Evolutionary conservation across 2,888 invertebrate species (phyloP).

Genomic region (Drosophila kokeensis): DNA sequence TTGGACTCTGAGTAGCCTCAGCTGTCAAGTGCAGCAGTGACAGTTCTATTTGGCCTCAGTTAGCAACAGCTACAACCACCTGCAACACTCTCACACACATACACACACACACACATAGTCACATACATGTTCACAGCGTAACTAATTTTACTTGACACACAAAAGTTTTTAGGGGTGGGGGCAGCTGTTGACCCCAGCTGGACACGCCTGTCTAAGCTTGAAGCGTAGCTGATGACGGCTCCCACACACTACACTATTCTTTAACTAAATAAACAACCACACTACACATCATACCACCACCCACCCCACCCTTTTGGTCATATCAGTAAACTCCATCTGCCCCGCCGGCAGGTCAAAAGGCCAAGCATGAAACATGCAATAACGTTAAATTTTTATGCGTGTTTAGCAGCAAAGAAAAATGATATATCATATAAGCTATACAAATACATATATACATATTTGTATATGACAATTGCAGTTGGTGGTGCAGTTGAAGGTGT

Average conservation of each 20-base stretch:
- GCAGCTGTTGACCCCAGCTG: not conserved
- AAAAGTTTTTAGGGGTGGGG: conserved; percentile 21
- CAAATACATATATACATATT: not conserved
- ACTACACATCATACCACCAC: conserved; percentile 18
- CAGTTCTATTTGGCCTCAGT: conserved; percentile 50
- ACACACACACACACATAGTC: conserved; percentile 6
- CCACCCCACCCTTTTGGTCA: conserved; percentile 17
- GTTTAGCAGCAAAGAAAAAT: conserved; percentile 31
- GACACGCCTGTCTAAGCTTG: conserved; percentile 44
- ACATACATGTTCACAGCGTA: conserved; percentile 47
- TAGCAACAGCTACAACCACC: conserved; percentile 58
- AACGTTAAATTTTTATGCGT: conserved; percentile 79
- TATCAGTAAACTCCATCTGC: conserved; percentile 65
- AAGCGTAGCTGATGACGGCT: conserved; percentile 52
- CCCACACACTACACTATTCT: conserved; percentile 23
- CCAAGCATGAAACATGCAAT: conserved; percentile 67
- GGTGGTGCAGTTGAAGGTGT: conserved; percentile 68
- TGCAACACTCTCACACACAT: conserved; percentile 38
- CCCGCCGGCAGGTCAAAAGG: conserved; percentile 59
- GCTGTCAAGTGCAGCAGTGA: conserved; percentile 48
- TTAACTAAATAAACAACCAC: conserved; percentile 20
- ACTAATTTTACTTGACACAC: conserved; percentile 69
- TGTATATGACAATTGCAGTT: conserved; percentile 42
- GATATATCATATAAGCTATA: conserved; percentile 7
- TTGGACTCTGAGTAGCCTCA: conserved; percentile 11